These are phyloP conservation scores for Schizaphis graminum DNA, from an alignment of 2,888 invertebrate genomes.

Conservation along the genomic window DNA sequence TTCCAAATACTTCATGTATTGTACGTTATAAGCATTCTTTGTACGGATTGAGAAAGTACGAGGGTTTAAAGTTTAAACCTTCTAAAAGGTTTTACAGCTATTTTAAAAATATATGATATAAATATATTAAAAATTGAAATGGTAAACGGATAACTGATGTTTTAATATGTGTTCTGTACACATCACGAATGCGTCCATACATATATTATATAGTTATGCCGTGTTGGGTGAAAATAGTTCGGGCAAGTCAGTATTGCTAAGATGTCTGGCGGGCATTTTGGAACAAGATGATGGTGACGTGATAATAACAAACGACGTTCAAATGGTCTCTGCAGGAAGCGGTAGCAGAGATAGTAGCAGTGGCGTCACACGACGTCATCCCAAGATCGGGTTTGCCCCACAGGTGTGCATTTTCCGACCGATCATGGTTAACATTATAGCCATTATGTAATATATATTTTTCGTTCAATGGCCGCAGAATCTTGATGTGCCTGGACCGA, in stretches of 20 bases:
- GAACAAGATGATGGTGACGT: constrained; percentile 28
- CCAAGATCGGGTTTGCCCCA: constrained; percentile 41
- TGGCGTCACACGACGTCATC: background rate
- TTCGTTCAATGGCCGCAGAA: background rate
- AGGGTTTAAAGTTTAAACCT: too few relatives aligned
- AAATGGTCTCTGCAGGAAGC: background rate
- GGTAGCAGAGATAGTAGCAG: background rate
- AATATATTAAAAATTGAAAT: background rate
- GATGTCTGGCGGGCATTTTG: constrained; percentile 24
- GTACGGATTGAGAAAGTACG: background rate
- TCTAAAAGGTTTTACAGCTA: background rate
- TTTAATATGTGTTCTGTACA: background rate
- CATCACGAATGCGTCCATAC: background rate
- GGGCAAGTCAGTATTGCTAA: constrained; percentile 43
- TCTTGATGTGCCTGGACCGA: background rate
- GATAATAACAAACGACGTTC: background rate
- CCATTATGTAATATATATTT: background rate
- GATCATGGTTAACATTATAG: background rate
- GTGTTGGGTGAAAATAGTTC: constrained; percentile 47
- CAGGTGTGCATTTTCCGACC: background rate
- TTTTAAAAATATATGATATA: background rate
- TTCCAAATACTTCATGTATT: background rate
- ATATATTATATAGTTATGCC: constrained; percentile 23
- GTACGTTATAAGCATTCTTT: background rate
- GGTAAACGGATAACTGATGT: background rate